Conservation (phyloP, 2,113 vertebrate genomes). For the Pseudopipra pipra region DNA sequence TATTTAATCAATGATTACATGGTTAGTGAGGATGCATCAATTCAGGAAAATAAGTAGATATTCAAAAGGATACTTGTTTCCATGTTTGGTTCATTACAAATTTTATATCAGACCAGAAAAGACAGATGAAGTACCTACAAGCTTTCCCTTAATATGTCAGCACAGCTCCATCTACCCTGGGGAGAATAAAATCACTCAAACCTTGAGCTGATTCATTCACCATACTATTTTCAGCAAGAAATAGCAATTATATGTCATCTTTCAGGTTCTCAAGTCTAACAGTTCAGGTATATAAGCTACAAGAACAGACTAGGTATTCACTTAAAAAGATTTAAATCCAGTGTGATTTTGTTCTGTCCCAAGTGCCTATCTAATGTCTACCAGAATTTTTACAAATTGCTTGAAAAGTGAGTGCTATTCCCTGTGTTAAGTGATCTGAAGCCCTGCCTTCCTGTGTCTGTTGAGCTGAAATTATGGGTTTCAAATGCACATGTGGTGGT, state of each 20-base stretch:
- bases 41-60: background rate
- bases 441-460: background rate
- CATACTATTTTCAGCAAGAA: background rate
- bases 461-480: background rate
- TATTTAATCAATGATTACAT: background rate
- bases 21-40: background rate
- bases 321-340: background rate
- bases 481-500: background rate
- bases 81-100: background rate
- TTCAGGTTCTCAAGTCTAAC: background rate
- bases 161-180: background rate
- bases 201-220: background rate
- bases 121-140: background rate
- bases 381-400: background rate
- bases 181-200: background rate
- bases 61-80: background rate
- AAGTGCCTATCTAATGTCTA: background rate
- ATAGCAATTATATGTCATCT: background rate
- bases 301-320: background rate
- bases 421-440: background rate
- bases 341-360: background rate
- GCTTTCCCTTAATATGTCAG: background rate
- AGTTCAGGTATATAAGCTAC: background rate
- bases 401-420: background rate
- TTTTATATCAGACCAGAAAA: conserved; percentile 4